Evolutionary conservation across 2,888 invertebrate genomes (phyloP), one percentile per base, ranked within the genome.

Genomic region (Ochlodes sylvanus): DNA sequence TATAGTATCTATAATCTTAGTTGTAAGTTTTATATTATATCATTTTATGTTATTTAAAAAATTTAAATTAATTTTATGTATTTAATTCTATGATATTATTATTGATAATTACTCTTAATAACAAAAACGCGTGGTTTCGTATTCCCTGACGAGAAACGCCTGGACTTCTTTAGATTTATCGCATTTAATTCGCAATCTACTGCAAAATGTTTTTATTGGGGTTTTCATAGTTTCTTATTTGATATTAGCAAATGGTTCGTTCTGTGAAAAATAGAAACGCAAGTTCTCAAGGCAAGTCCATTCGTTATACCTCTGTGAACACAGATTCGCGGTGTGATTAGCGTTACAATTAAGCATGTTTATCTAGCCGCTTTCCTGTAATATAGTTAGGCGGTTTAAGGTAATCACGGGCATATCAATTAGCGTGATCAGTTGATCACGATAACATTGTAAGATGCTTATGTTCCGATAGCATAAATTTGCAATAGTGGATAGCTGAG

Each of bases 251-350:
- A 89, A 87, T 78, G 77, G 82, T 79, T 81, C 80, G 83, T 73
- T 76, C 77, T 77, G 77, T 76, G 77, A 87, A 87, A 86, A 86
- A 82, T 84, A 82, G 82, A 86, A 89, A 87, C 83, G 82, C 79
- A 75, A 69, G 77, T 84, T 88, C 86, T 87, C 90, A 92, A 92
- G 92, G 92, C 82, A 75, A 85, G 80, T 77, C 76, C 75, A 79
- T 79, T 80, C 79, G 86, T 86, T 86, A 84, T 83, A 85, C 79
- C 71, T 82, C 77, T 77, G 80, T 84, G 81, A 80, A 75, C 84
- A 81, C 76, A 84, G 85, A 87, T 87, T 84, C 72, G 75, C 75
- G 75, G 71, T 72, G 74, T 79, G 86, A 88, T 88, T 86, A 83
- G 72, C 75, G 76, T 77, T 80, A 84, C 82, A 83, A 85, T 86